A percentile compares a stretch with the other conserved stretches of the same genome.
Conservation (phyloP, 2,113 vertebrate species). For the Nicator chloris region DNA sequence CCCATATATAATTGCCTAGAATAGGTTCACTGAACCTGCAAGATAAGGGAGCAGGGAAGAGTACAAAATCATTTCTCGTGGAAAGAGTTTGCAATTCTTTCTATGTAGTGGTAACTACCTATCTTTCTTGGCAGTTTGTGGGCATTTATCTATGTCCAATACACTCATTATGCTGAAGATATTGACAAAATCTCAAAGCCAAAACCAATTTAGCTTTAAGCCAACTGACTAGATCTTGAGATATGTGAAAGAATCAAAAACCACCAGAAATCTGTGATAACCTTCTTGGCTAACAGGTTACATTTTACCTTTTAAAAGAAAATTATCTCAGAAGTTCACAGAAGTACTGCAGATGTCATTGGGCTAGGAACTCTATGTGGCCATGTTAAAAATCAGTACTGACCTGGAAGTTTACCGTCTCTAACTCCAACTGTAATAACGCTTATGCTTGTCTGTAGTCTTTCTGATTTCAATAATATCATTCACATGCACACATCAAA, state of each 20-base stretch:
- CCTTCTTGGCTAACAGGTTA: background rate
- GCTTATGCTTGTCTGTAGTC: background rate
- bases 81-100: background rate
- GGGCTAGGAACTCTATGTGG: background rate
- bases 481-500: background rate
- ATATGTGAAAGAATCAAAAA: background rate
- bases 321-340: background rate
- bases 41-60: background rate
- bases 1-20: background rate
- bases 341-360: background rate
- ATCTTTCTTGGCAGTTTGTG: background rate
- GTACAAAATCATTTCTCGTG: background rate
- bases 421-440: background rate
- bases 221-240: background rate
- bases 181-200: background rate
- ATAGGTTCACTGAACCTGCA: background rate
- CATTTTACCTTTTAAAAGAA: background rate
- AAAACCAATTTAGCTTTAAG: background rate
- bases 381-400: background rate
- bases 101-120: background rate
- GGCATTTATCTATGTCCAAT: background rate
- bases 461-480: background rate
- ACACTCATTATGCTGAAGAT: background rate
- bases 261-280: background rate
- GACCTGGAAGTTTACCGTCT: background rate